Percentiles rank a stretch among this genome's conserved stretches.
These are phyloP conservation scores for Orycteropus afer DNA, from an alignment of 2,113 vertebrate species.

Conservation along the genomic window DNA sequence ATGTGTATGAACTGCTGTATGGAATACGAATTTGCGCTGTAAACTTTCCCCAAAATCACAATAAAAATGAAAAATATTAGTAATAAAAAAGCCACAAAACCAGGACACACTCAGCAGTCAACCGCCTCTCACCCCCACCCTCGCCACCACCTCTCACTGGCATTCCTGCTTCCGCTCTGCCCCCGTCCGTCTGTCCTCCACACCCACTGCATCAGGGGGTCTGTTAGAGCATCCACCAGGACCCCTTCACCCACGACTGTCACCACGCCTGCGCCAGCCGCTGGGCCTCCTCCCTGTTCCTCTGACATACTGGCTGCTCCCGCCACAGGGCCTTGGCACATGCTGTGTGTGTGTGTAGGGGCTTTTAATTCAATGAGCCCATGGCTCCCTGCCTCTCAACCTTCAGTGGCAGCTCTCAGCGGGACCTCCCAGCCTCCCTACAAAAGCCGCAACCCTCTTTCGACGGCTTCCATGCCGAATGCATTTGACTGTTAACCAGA, in stretches of 20 bases:
- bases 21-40: too few species aligned
- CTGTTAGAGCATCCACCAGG: not conserved
- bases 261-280: not conserved
- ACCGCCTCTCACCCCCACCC: not conserved
- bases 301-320: not conserved
- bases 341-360: not conserved
- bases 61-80: too few species aligned
- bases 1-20: too few species aligned
- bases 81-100: too few species aligned
- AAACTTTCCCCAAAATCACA: too few species aligned
- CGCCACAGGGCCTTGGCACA: not conserved
- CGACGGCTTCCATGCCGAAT: too few species aligned
- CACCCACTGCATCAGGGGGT: not conserved
- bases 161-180: not conserved
- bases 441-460: not conserved
- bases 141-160: not conserved
- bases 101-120: not conserved
- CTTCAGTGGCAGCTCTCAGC: not conserved
- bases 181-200: not conserved
- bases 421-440: not conserved
- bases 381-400: not conserved
- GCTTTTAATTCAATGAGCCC: not conserved
- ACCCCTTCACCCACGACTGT: not conserved
- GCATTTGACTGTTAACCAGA: too few species aligned
- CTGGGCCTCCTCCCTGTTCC: too few species aligned